phyloP scores from a whole-genome alignment of 2,113 vertebrate species.

The Eptesicus fuscus region DNA sequence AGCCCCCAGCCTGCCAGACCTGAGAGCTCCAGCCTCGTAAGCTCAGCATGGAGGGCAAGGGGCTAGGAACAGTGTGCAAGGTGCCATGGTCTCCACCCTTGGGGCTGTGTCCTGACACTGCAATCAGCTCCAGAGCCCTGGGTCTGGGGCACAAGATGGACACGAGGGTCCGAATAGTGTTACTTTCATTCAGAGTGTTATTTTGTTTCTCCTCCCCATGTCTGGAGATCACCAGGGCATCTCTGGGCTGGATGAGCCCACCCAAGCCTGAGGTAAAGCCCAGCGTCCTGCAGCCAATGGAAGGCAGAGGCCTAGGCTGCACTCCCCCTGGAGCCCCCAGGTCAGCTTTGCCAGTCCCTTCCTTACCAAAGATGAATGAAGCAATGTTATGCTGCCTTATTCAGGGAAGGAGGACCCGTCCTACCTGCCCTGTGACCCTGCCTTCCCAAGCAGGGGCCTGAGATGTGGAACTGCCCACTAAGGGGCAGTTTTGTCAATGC shows the following conservation, averaged over 20 bases:
- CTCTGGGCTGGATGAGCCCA: constrained; percentile 35
- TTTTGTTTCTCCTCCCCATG: constrained; percentile 33
- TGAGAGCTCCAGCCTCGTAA: neutral
- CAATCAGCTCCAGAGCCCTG: neutral
- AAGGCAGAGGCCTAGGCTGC: constrained; percentile 27
- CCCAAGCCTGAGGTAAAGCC: constrained; percentile 41
- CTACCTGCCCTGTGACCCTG: constrained; percentile 20
- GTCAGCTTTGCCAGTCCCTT: constrained; percentile 50
- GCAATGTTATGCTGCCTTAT: constrained; percentile 73
- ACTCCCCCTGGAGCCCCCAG: neutral
- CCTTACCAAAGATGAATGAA: constrained; percentile 74
- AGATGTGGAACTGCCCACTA: constrained; percentile 14
- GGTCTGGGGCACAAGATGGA: neutral
- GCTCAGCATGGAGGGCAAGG: constrained; percentile 8
- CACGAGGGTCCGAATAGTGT: constrained; percentile 62
- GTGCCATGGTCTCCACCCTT: neutral
- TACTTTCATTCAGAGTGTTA: constrained; percentile 72
- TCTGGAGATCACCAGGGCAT: constrained; percentile 49
- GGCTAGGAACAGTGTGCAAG: neutral
- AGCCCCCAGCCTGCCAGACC: constrained; percentile 50
- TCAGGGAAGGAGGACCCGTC: constrained; percentile 63
- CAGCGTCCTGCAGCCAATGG: neutral
- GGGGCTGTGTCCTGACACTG: constrained; percentile 1
- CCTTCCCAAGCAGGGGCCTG: neutral
- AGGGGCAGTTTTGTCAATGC: constrained; percentile 68